Conservation (phyloP, 2,113 vertebrate species). For the Lophochroa leadbeateri region DNA sequence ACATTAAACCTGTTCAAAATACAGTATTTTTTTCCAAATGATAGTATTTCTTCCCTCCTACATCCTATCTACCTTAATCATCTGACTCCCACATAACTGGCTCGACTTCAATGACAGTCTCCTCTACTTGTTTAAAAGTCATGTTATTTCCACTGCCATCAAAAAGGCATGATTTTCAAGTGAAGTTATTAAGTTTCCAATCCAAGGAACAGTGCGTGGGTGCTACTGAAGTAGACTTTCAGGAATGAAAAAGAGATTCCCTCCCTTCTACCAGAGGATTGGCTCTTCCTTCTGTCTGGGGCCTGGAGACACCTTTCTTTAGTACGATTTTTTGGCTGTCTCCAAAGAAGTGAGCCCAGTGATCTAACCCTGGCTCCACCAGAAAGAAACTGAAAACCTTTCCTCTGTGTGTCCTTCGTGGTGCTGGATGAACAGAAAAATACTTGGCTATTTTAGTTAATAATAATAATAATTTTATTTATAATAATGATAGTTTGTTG, state of each 20-base stretch:
- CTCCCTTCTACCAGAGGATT: background rate
- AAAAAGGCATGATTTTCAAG: conserved; percentile 63
- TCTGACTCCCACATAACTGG: conserved; percentile 59
- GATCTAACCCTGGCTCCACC: background rate
- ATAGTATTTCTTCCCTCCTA: conserved; percentile 70
- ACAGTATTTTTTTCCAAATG: conserved; percentile 56
- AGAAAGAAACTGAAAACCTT: background rate
- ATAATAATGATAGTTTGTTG: background rate
- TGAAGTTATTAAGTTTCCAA: conserved; percentile 65
- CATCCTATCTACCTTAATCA: conserved; percentile 65
- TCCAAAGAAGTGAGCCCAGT: background rate
- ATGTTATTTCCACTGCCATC: conserved; percentile 62
- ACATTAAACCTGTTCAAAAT: conserved; percentile 58
- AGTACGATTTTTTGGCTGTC: background rate
- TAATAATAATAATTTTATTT: background rate
- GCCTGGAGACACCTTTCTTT: background rate
- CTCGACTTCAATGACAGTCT: conserved; percentile 67
- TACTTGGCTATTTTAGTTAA: background rate
- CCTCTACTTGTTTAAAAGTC: conserved; percentile 66
- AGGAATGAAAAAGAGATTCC: conserved; percentile 30
- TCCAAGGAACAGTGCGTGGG: conserved; percentile 49
- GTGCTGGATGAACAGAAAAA: background rate
- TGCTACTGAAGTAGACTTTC: conserved; percentile 3
- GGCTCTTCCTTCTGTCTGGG: background rate
- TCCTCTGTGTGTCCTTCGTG: background rate